phyloP scores from a whole-genome alignment of 2,797 vertebrate genomes.

The Hafferia zeledoni region DNA sequence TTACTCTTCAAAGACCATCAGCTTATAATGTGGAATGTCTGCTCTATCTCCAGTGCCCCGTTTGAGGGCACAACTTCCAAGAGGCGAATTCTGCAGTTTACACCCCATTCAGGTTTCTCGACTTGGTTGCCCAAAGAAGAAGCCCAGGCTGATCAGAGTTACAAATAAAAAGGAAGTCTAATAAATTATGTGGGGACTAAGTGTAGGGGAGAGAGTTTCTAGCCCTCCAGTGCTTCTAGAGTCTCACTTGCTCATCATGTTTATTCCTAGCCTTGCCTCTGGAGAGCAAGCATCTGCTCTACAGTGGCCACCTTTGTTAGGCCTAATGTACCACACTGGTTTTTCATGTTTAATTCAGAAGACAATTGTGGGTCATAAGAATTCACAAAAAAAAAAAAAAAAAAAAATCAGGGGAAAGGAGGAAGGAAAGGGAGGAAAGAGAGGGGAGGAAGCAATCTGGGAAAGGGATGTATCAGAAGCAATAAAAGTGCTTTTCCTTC shows the following conservation, averaged over 20 bases:
- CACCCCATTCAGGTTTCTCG: neutral
- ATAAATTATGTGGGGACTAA: neutral
- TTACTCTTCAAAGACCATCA: neutral
- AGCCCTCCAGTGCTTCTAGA: neutral
- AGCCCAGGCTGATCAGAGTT: neutral
- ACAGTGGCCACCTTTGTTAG: neutral
- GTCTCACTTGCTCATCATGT: fast-evolving
- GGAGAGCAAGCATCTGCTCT: neutral
- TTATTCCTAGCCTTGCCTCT: neutral
- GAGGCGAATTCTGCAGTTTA: neutral
- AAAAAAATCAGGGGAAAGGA: neutral
- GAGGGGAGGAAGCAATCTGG: neutral
- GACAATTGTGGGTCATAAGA: neutral
- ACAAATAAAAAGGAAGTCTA: neutral
- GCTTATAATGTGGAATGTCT: neutral
- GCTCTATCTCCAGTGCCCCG: neutral
- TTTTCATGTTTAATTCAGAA: neutral
- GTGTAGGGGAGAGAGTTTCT: neutral
- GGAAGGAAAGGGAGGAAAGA: no score
- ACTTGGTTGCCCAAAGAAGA: neutral
- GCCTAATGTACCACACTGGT: neutral
- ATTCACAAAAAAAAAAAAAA: neutral
- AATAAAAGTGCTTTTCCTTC: neutral
- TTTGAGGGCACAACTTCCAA: neutral
- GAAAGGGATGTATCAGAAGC: neutral